Percentiles rank a stretch among this genome's conserved stretches.
phyloP scores from a whole-genome alignment of 1,140 invertebrate genomes.

The Euwallacea fornicatus region DNA sequence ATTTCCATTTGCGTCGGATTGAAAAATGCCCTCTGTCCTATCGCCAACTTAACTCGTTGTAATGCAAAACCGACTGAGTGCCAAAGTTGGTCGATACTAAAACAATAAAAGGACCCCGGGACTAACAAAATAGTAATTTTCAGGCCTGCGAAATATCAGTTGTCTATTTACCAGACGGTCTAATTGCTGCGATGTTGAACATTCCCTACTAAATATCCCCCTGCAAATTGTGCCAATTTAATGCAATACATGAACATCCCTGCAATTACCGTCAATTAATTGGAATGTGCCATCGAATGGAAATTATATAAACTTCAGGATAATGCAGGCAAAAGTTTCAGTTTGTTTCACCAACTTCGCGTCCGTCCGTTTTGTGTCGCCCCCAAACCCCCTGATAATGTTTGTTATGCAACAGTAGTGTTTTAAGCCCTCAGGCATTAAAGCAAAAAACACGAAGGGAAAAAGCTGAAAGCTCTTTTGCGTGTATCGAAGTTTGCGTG shows the following conservation, averaged over 20 bases:
- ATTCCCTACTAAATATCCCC: slow-evolving; percentile 14
- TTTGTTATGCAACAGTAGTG: no score
- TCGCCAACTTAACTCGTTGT: neutral
- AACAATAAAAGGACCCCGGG: slow-evolving; percentile 1
- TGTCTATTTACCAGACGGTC: slow-evolving; percentile 11
- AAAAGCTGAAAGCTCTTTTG: no score
- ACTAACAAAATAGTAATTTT: slow-evolving; percentile 8
- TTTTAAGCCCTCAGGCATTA: no score
- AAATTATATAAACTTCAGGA: slow-evolving; percentile 20
- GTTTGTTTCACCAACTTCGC: neutral
- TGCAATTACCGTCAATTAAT: slow-evolving; percentile 21
- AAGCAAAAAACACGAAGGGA: no score
- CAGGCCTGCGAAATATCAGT: neutral
- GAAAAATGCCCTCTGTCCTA: neutral
- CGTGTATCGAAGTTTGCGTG: neutral
- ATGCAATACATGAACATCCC: slow-evolving; percentile 15
- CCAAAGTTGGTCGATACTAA: neutral
- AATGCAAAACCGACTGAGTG: neutral
- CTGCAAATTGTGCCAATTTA: slow-evolving; percentile 21
- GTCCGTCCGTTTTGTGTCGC: neutral
- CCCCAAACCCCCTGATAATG: no score
- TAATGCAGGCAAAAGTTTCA: neutral
- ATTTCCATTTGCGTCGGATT: neutral
- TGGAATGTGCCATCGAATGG: slow-evolving; percentile 13
- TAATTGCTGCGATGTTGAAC: slow-evolving; percentile 14